Evolutionary conservation across 2,888 invertebrate species (phyloP), one percentile per base, ranked within the genome.

Genomic region (Molorchus minor): DNA sequence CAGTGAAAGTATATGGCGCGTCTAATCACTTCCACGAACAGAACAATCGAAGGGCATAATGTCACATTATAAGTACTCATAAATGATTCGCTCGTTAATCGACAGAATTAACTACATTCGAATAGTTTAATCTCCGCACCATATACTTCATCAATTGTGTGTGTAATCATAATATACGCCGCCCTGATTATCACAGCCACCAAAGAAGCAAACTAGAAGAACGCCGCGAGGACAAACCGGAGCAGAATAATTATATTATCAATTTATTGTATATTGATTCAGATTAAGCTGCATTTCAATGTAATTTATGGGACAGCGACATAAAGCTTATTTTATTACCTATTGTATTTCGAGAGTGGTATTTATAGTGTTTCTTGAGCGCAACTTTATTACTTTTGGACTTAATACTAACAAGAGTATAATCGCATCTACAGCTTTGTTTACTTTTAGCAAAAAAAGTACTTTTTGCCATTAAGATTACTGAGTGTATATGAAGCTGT

Each of bases 231-330:
- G 52, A 52, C 52, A 52, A 52, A 52, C 47, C 35, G 15, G 47
- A 47, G 47, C 41, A 41, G 40, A 52, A 52, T 52, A 41, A 52
- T 47, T 51, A 52, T 17, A n/a, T n/a, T n/a, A n/a, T n/a, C n/a
- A n/a, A n/a, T n/a, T n/a, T n/a, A n/a, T n/a, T 40, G 40, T 41
- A 52, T 10, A 52, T 52, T 41, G 41, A 20, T 5, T 30, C 12
- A 19, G 52, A 52, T 52, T 52, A 52, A 29, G 20, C 33, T 13
- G 19, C 16, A 41, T 17, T 15, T 29, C 41, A 52, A 29, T 52
- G 52, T 52, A 47, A 35, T 35, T 15, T 25, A 52, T 40, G 17
- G 17, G 19, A 20, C 33, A 33, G 12, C 7, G 33, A 7, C 5
- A 33, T n/a, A 12, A 12, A 7, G 33, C 33, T 33, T 33, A n/a